phyloP scores from a whole-genome alignment of 2,888 invertebrate genomes.

The Drosophila emarginata region DNA sequence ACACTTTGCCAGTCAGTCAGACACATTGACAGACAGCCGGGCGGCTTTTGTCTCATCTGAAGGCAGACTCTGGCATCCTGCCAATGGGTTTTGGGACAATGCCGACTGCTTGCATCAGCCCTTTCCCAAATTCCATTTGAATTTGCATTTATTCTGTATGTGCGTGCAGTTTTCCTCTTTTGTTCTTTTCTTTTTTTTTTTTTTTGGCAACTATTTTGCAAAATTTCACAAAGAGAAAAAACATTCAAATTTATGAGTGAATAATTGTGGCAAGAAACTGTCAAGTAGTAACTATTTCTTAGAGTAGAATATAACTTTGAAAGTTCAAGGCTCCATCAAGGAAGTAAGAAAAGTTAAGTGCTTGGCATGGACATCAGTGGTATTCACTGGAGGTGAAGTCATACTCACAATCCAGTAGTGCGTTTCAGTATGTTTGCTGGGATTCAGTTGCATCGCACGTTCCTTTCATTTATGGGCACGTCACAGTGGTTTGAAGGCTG shows the following conservation, averaged over 20 bases:
- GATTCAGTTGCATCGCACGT: constrained; percentile 83
- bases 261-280: constrained; percentile 50
- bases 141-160: background rate
- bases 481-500: constrained; percentile 73
- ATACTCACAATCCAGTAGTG: constrained; percentile 83
- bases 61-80: constrained; percentile 55
- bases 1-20: constrained; percentile 13
- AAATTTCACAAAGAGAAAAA: constrained; percentile 8
- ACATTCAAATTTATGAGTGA: constrained; percentile 40
- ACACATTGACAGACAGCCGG: background rate
- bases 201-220: constrained; percentile 50
- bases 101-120: constrained; percentile 12
- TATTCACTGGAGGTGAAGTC: background rate
- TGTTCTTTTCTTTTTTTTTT: constrained; percentile 16
- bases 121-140: background rate
- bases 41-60: constrained; percentile 19
- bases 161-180: background rate
- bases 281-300: constrained; percentile 37
- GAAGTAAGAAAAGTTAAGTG: background rate
- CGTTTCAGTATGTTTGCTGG: constrained; percentile 81
- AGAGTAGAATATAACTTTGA: constrained; percentile 6
- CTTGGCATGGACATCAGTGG: background rate
- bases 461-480: constrained; percentile 76
- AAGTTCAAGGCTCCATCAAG: constrained; percentile 52
- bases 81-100: constrained; percentile 47